These are phyloP conservation scores for Tetragnatha montana DNA, from an alignment of 2,888 invertebrate species.

Conservation along the genomic window DNA sequence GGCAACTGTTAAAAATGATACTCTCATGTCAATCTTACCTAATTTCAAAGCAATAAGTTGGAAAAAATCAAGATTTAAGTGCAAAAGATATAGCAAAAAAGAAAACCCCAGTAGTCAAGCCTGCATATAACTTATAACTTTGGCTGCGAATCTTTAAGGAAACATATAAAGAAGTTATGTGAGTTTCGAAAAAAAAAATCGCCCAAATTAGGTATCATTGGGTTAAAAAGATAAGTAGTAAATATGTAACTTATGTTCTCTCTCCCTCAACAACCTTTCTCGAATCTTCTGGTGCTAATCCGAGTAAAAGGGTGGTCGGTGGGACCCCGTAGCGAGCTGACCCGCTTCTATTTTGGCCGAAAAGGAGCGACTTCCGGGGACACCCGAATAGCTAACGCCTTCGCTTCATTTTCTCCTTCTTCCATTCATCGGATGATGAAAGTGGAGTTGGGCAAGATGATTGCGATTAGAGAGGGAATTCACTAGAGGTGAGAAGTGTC, in stretches of 20 bases:
- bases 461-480: not conserved
- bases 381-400: not conserved
- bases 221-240: too few species aligned
- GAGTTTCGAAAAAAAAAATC: too few species aligned
- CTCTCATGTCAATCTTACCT: too few species aligned
- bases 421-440: not conserved
- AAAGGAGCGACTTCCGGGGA: not conserved
- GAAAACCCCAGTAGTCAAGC: too few species aligned
- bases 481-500: not conserved
- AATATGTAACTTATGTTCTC: not conserved
- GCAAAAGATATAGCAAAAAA: too few species aligned
- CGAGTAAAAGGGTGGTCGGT: slow-evolving; percentile 1
- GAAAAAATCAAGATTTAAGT: too few species aligned
- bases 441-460: not conserved
- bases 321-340: slow-evolving; percentile 45
- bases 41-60: too few species aligned
- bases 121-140: too few species aligned
- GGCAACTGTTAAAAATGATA: too few species aligned
- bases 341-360: slow-evolving; percentile 22
- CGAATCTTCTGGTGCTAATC: not conserved
- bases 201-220: too few species aligned
- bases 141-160: too few species aligned
- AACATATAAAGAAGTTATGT: too few species aligned
- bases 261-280: not conserved
- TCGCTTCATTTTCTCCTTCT: not conserved